Percentiles rank a stretch among this genome's conserved stretches.
Conservation (phyloP, 23 tunicate species). For the Trididemnum miniatum region DNA sequence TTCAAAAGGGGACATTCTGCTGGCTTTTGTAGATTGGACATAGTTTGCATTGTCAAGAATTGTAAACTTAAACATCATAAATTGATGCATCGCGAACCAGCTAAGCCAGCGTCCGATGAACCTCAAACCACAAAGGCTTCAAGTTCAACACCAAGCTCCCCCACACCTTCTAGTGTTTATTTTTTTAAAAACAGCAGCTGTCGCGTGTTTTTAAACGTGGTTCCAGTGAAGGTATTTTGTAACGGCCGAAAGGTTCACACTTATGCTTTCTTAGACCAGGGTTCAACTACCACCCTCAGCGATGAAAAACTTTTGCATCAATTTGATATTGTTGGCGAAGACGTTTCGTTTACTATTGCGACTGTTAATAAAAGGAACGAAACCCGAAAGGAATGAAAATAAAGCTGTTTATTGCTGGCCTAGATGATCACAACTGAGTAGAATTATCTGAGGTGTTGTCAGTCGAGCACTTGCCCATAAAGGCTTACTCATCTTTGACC, state of each 20-base stretch:
- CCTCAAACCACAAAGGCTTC: neutral
- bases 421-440: neutral
- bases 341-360: neutral
- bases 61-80: neutral
- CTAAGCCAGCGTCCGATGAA: neutral
- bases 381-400: neutral
- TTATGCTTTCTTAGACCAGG: neutral
- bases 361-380: neutral
- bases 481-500: neutral
- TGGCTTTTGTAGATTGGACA: neutral
- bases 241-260: neutral
- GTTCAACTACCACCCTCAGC: neutral
- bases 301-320: neutral
- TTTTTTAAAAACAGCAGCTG: neutral
- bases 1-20: neutral
- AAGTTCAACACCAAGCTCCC: neutral
- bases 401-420: too few species aligned
- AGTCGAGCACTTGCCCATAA: neutral
- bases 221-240: neutral
- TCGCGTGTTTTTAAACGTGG: neutral
- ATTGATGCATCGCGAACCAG: neutral
- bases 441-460: neutral
- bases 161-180: neutral
- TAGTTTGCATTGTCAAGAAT: neutral
- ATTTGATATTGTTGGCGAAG: neutral